Evolutionary conservation across 53 echinoderm and acorn worm genomes (phyloP), one percentile per base, ranked within the genome.

Genomic region (Zoroaster sp.): DNA sequence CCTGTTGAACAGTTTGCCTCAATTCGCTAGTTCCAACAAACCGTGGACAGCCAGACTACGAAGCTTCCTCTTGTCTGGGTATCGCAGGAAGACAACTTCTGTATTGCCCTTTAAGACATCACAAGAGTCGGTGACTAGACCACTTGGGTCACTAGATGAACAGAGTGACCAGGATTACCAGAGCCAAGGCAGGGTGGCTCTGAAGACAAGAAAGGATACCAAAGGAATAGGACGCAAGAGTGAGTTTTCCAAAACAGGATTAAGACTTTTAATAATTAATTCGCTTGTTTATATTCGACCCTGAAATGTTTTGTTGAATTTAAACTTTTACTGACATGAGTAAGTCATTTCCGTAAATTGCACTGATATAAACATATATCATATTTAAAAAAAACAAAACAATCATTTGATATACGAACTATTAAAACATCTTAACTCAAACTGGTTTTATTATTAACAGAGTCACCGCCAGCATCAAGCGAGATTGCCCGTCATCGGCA

Each of bases 41-140:
- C 52, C 80, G 6, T 80, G 80, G 80, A 66, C 66, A 66, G 41
- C 38, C 8, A 59, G 66, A 25, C 4, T 80, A 15, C 63, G 80
- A 40, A 40, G 40, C 40, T 37, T 80, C 74, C 74, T 74, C 30
- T 5, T 12, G 35, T 40, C 65, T 5, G 1, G 66, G 17, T 39
- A 65, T n/a, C 66, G 35, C 23, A 63, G 28, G 15, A 66, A 30
- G 53, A 36, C 80, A 18, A 66, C 80, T 13, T 3, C 43, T 28
- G 42, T 41, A 3, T 9, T 80, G 35, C 37, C 78, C 52, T 37
- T 52, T 8, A 4, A 53, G 5, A 53, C 78, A 77, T 14, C 77
- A 47, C 32, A 76, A 31, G 77, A 35, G 31, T 34, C 25, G 2
- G 52, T 2, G 52, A 51, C 31, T 15, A 40, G 33, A 38, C 44